Base-by-base conservation (phyloP, 2,888 invertebrate genomes). In the Drepana falcataria region DNA sequence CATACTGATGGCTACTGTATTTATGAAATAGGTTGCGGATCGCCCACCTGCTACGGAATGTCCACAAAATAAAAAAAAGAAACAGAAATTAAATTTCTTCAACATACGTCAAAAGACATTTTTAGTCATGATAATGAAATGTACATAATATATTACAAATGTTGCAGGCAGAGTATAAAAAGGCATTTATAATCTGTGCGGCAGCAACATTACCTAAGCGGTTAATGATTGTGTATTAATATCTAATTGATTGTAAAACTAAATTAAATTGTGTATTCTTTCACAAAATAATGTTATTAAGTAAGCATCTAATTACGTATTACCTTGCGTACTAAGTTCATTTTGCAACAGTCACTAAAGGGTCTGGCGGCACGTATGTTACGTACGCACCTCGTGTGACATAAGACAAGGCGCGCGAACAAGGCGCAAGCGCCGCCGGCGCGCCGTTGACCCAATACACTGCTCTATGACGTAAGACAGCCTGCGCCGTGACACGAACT, bases 1-100 rank as follows among this genome's bases (percentile, higher is more conserved):
- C 87, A 88, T 91, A 85, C 83, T 87, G 85, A 89, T 89, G 85
- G 71, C 77, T 75, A 76, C 74, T 74, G 76, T 75, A 65, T 70
- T 71, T 71, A 84, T 44, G 44, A 44, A 84, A 85, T 85, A 83
- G 85, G 83, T 79, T 83, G 73, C 69, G 70, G 59, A 58, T 58
- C 59, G 60, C 71, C 67, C 83, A 82, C 81, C 83, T 79, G 77
- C 71, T 21, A 21, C 5, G 3, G 64, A 64, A 66, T 60, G 65
- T 58, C 60, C 59, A 44, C 9, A 44, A 44, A 9, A 9, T 44
- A 9, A 9, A 9, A 44, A 44, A 4, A 37, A 21, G 21, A 21
- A 21, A 21, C 21, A 21, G 21, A 21, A 21, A 21, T 21, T 21
- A 21, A 21, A 21, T 21, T 21, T 21, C 21, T 21, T 21, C 21